Conservation (phyloP, 2,113 vertebrate genomes). For the Suricata suricatta region DNA sequence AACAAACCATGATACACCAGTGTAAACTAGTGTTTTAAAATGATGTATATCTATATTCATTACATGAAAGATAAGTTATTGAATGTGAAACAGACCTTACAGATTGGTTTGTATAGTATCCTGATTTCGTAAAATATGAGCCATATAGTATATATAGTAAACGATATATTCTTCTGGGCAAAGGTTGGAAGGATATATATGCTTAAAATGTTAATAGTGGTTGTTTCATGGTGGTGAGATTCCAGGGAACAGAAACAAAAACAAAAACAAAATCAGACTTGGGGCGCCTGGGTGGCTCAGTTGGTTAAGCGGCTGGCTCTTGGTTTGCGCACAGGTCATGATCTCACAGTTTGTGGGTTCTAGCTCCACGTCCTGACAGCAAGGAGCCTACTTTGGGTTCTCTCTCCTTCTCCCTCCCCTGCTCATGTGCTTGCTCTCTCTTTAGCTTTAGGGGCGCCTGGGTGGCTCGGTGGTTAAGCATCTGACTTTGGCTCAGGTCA, state of each 20-base stretch:
- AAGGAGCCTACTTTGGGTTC: no score
- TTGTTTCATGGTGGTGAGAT: neutral
- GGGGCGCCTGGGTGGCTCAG: no score
- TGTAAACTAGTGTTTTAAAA: constrained; percentile 29
- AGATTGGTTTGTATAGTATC: neutral
- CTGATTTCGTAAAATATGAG: neutral
- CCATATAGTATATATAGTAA: neutral
- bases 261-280: no score
- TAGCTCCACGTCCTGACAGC: no score
- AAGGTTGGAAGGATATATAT: neutral
- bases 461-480: no score
- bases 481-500: no score
- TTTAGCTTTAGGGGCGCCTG: no score
- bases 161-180: neutral
- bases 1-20: neutral
- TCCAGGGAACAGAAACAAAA: neutral
- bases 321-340: no score
- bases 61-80: neutral
- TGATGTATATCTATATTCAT: neutral
- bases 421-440: no score
- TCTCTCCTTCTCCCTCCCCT: no score
- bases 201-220: neutral
- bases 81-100: neutral
- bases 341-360: no score
- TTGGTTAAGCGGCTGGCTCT: no score